Conservation (phyloP, 2,888 invertebrate species). For the Frankliniella intonsa region DNA sequence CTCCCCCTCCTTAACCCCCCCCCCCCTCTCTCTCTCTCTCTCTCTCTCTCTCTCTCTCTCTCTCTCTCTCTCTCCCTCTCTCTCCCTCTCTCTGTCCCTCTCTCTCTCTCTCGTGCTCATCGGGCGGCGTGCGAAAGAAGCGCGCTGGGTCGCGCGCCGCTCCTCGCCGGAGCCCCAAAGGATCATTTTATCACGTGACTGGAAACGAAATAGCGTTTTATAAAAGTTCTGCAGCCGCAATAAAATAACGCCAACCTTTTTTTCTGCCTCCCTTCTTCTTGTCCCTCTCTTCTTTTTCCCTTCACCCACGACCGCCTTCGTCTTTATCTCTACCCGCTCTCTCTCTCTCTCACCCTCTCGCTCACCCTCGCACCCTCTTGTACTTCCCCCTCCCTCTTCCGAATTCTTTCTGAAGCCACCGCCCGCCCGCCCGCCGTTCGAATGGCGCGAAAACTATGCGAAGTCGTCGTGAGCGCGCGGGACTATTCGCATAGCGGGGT, state of each 20-base stretch:
- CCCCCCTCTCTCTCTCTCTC: slow-evolving; percentile 36
- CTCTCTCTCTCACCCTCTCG: not conserved
- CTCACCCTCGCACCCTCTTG: not conserved
- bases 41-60: slow-evolving; percentile 28
- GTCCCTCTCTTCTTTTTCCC: slow-evolving; percentile 12
- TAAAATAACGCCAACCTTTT: slow-evolving; percentile 4
- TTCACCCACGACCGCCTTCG: not conserved
- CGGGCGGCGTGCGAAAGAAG: not conserved
- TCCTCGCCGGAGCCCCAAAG: slow-evolving; percentile 24
- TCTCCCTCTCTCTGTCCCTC: slow-evolving; percentile 3
- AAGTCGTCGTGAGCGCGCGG: not conserved
- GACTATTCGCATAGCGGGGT: not conserved
- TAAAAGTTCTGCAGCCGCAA: slow-evolving; percentile 13
- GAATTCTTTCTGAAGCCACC: not conserved
- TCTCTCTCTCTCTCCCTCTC: not conserved
- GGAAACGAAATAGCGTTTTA: slow-evolving; percentile 26
- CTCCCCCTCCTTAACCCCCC: slow-evolving; percentile 39
- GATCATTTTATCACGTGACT: slow-evolving; percentile 26
- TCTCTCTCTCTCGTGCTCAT: not conserved
- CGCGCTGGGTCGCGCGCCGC: slow-evolving; percentile 14
- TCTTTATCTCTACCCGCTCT: slow-evolving; percentile 11
- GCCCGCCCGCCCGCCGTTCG: not conserved
- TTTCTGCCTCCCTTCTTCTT: slow-evolving; percentile 21
- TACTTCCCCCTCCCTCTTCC: not conserved
- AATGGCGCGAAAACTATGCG: slow-evolving; percentile 2